Percentiles rank a stretch among this genome's conserved stretches.
These are phyloP conservation scores for Hydropsyche betteni DNA, from an alignment of 2,888 invertebrate genomes.

Conservation along the genomic window DNA sequence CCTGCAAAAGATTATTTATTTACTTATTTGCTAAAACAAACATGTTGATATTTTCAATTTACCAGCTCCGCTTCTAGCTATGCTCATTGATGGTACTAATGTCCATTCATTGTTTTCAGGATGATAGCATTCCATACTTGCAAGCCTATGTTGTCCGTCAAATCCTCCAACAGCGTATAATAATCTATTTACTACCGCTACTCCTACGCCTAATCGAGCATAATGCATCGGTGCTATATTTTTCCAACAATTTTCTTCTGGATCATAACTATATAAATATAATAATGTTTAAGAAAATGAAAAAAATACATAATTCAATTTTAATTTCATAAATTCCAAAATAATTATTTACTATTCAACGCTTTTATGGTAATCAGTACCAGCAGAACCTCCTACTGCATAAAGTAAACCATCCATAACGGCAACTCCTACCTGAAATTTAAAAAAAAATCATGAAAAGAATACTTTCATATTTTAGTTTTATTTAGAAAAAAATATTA, in stretches of 20 bases:
- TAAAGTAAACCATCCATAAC: constrained; percentile 92
- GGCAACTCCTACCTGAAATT: constrained; percentile 79
- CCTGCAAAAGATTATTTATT: constrained; percentile 61
- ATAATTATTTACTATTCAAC: constrained; percentile 80
- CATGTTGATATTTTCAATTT: constrained; percentile 41
- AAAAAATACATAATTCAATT: too few relatives aligned
- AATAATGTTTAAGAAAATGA: too few relatives aligned
- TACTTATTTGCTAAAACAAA: not conserved
- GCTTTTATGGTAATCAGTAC: constrained; percentile 83
- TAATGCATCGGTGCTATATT: constrained; percentile 78
- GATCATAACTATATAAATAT: constrained; percentile 75
- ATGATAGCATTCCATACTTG: constrained; percentile 89
- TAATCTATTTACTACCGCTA: constrained; percentile 80
- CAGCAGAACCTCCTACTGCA: constrained; percentile 91
- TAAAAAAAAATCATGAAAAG: constrained; percentile 6
- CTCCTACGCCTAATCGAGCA: constrained; percentile 83
- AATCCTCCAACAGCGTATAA: constrained; percentile 89
- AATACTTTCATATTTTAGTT: constrained; percentile 32
- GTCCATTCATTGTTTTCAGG: constrained; percentile 93
- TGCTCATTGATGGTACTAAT: constrained; percentile 79
- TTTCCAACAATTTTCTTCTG: constrained; percentile 85
- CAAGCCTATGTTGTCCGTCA: constrained; percentile 81
- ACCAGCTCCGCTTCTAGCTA: constrained; percentile 87
- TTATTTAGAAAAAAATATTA: not conserved
- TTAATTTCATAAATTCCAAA: too few relatives aligned